phyloP scores from a whole-genome alignment of 1,140 invertebrate species.

The Drusus annulatus region DNA sequence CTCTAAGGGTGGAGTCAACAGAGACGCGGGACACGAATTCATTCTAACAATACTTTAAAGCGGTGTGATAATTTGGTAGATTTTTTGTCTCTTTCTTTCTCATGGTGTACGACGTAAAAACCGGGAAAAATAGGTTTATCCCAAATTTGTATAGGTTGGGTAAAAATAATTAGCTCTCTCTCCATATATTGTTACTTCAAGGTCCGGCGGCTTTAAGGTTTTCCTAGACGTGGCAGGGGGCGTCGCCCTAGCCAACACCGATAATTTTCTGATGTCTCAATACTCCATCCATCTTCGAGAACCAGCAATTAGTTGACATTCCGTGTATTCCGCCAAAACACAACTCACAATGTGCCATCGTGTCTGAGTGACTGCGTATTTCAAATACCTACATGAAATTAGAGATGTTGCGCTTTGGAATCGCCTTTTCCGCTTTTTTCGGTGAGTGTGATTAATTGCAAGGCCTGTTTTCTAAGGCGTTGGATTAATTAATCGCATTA shows the following conservation, averaged over 20 bases:
- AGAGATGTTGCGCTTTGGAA: neutral
- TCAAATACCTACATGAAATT: constrained; percentile 15
- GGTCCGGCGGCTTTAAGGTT: no score
- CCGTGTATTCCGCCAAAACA: constrained; percentile 22
- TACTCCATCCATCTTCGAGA: constrained; percentile 42
- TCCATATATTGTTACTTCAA: no score
- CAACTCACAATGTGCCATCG: constrained; percentile 13
- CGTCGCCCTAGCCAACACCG: constrained; percentile 40
- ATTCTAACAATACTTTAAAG: no score
- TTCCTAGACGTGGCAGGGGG: constrained; percentile 26
- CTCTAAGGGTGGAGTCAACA: no score
- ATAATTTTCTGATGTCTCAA: constrained; percentile 52
- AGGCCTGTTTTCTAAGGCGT: constrained; percentile 22
- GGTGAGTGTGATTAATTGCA: constrained; percentile 17
- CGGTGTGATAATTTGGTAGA: no score
- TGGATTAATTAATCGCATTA: constrained; percentile 36
- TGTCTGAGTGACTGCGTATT: neutral
- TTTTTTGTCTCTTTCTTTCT: no score
- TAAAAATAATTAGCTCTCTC: no score
- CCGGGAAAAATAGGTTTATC: no score
- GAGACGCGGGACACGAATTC: no score
- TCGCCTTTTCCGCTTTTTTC: neutral
- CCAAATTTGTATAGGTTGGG: no score
- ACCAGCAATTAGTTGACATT: constrained; percentile 43
- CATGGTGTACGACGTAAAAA: no score